phyloP scores from a whole-genome alignment of 2,888 invertebrate species.

The Dasypogon diadema region DNA sequence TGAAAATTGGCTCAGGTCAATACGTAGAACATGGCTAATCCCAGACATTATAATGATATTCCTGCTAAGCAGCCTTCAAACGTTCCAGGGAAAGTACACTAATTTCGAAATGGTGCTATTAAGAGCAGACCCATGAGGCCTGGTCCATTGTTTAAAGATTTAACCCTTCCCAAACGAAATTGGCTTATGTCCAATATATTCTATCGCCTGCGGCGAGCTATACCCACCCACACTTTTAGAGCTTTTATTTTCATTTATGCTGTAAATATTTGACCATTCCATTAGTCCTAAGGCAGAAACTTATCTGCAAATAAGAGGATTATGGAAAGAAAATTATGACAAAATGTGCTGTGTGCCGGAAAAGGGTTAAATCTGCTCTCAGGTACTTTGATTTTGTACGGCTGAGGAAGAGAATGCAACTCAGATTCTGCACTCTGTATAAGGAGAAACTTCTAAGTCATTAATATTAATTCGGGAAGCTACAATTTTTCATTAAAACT shows the following conservation, averaged over 20 bases:
- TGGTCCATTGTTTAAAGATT: slow-evolving; percentile 4
- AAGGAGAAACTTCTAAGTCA: no score
- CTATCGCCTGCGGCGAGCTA: slow-evolving; percentile 1
- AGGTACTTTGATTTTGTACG: neutral
- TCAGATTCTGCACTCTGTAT: no score
- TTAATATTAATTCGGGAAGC: no score
- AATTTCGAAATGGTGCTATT: slow-evolving; percentile 11
- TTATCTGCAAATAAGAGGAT: slow-evolving; percentile 9
- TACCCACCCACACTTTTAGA: slow-evolving; percentile 1
- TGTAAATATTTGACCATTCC: slow-evolving; percentile 42
- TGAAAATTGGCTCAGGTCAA: slow-evolving; percentile 40
- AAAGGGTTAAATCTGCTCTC: neutral
- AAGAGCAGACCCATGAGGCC: neutral
- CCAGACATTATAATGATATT: slow-evolving; percentile 48
- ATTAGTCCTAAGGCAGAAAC: neutral
- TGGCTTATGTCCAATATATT: slow-evolving; percentile 6
- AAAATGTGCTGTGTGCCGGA: neutral
- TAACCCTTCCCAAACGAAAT: slow-evolving; percentile 23
- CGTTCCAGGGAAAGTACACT: slow-evolving; percentile 33
- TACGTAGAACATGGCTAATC: slow-evolving; percentile 37
- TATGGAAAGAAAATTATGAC: slow-evolving; percentile 33
- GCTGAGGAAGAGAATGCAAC: neutral
- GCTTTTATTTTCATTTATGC: slow-evolving; percentile 21
- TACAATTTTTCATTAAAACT: no score
- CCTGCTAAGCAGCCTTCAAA: slow-evolving; percentile 35